phyloP scores from a whole-genome alignment of 2,888 invertebrate genomes.

The Coronaproctus castanopsis region DNA sequence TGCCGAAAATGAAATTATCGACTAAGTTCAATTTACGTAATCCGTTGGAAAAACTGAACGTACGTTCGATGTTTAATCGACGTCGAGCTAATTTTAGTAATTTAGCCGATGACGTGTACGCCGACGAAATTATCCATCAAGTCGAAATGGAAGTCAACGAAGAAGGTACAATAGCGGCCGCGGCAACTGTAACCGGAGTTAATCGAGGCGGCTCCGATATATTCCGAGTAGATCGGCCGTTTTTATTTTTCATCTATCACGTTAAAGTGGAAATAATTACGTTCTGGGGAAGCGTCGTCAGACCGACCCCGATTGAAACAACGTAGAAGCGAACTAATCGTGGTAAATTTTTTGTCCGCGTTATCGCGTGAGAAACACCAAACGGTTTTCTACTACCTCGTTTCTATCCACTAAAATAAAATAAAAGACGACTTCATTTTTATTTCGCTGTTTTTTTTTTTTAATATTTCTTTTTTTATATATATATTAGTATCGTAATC shows the following conservation, averaged over 20 bases:
- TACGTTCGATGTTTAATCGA: conserved; percentile 40
- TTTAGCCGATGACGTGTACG: conserved; percentile 17
- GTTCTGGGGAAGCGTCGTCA: conserved; percentile 27
- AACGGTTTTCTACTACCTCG: too few species aligned
- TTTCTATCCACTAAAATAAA: too few species aligned
- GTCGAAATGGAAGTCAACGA: conserved; percentile 30
- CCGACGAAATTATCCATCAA: conserved; percentile 29
- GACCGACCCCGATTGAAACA: conserved; percentile 13
- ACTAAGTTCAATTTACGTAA: conserved; percentile 35
- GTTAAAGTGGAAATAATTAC: conserved; percentile 27
- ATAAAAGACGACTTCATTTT: too few species aligned
- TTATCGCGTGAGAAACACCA: too few species aligned
- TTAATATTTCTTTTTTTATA: too few species aligned
- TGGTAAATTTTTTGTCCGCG: too few species aligned
- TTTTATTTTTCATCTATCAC: conserved; percentile 30
- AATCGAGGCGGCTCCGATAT: conserved; percentile 26
- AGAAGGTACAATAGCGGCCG: conserved; percentile 31
- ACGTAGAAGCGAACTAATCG: too few species aligned
- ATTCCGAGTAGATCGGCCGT: conserved; percentile 29
- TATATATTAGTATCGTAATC: too few species aligned
- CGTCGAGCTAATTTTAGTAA: conserved; percentile 37
- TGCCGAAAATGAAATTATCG: conserved; percentile 52
- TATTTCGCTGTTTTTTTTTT: too few species aligned
- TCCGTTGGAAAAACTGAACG: conserved; percentile 36
- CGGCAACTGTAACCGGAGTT: conserved; percentile 26